These are phyloP conservation scores for Eclectus roratus DNA, from an alignment of 2,113 vertebrate genomes.

Conservation along the genomic window DNA sequence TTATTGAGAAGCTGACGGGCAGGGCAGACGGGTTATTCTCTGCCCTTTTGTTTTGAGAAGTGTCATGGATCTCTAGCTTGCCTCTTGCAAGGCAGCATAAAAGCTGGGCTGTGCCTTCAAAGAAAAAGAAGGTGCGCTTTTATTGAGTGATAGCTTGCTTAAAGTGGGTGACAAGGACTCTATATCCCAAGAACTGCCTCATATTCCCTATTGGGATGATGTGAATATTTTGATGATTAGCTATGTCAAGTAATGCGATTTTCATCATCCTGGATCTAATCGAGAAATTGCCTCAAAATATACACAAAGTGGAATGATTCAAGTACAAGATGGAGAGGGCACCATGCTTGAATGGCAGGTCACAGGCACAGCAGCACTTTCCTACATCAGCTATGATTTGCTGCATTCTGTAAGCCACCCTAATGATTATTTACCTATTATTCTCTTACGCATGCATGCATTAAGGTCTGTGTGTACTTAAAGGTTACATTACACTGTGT, in stretches of 20 bases:
- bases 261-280: background rate
- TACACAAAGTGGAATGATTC: background rate
- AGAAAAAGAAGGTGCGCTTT: background rate
- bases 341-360: background rate
- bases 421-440: background rate
- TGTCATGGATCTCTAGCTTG: background rate
- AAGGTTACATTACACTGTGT: background rate
- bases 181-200: background rate
- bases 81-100: background rate
- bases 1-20: conserved; percentile 10
- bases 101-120: background rate
- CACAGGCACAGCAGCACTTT: background rate
- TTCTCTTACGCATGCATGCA: background rate
- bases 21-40: background rate
- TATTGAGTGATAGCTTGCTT: background rate
- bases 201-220: background rate
- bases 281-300: background rate
- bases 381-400: background rate
- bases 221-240: background rate
- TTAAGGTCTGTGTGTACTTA: background rate
- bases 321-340: background rate
- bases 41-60: conserved; percentile 31
- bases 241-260: background rate
- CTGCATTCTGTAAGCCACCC: background rate
- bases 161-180: background rate